Conservation (phyloP, 2,797 vertebrate species). For the Limosa lapponica region DNA sequence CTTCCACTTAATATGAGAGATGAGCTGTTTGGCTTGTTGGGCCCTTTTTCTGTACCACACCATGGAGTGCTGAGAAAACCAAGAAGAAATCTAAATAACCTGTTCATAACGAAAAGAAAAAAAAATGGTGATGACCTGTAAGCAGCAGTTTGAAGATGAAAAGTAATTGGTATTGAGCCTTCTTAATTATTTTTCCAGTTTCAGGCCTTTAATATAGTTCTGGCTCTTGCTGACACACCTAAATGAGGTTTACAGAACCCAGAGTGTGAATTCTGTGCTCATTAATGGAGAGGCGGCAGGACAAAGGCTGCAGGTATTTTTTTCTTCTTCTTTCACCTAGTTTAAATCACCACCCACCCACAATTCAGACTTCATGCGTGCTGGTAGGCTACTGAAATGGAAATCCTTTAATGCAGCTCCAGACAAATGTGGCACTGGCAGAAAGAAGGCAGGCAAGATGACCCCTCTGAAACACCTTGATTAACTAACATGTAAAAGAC, state of each 20-base stretch:
- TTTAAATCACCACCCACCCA: conserved; percentile 12
- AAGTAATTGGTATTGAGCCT: conserved; percentile 67
- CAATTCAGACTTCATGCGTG: conserved; percentile 14
- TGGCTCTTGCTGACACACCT: conserved; percentile 63
- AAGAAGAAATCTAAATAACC: conserved; percentile 56
- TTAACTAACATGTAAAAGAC: neutral
- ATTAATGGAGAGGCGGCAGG: conserved; percentile 46
- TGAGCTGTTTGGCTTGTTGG: neutral
- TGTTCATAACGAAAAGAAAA: conserved; percentile 43
- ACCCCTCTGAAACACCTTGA: neutral
- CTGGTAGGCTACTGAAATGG: neutral
- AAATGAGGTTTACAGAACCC: conserved; percentile 66
- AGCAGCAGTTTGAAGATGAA: conserved; percentile 66
- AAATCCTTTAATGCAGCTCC: conserved; percentile 3
- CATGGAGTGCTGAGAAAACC: neutral
- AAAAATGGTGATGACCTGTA: conserved; percentile 57
- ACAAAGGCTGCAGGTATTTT: neutral
- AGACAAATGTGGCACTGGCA: neutral
- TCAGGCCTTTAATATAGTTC: conserved; percentile 56
- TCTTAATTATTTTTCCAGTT: conserved; percentile 75
- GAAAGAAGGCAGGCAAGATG: neutral
- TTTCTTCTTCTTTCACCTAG: conserved; percentile 18
- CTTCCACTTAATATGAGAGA: conserved; percentile 17
- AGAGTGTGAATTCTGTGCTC: conserved; percentile 53
- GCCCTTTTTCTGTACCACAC: neutral